phyloP scores from a whole-genome alignment of 1,140 invertebrate species.

The Agrypnia vestita region DNA sequence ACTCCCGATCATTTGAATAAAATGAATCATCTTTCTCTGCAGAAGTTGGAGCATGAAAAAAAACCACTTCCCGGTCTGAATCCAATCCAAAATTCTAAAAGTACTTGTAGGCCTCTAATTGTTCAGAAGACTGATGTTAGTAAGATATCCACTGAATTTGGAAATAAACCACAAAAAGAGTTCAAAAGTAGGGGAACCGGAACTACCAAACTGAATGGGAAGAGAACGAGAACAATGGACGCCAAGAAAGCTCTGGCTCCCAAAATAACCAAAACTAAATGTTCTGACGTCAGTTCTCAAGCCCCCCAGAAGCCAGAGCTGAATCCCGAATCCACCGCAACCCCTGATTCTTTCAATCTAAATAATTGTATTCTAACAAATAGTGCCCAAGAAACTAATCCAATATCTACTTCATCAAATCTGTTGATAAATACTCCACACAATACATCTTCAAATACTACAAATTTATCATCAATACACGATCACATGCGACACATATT shows the following conservation, averaged over 20 bases:
- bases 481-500: constrained; percentile 53
- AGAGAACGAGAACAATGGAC: constrained; percentile 43
- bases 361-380: constrained; percentile 9
- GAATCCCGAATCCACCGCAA: too few species aligned
- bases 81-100: constrained; percentile 45
- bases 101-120: constrained; percentile 40
- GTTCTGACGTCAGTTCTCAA: constrained; percentile 25
- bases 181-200: constrained; percentile 31
- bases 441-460: constrained; percentile 16
- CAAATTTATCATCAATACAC: constrained; percentile 40
- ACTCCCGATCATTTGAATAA: background rate
- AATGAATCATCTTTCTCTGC: background rate
- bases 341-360: background rate
- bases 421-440: background rate
- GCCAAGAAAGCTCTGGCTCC: constrained; percentile 40
- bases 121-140: constrained; percentile 53
- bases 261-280: constrained; percentile 38
- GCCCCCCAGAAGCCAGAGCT: background rate
- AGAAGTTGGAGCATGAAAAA: constrained; percentile 34
- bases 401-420: background rate
- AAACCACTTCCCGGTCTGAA: constrained; percentile 52
- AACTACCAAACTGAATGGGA: constrained; percentile 24
- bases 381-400: background rate
- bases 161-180: constrained; percentile 43
- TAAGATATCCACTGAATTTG: constrained; percentile 44